Evolutionary conservation across 2,797 vertebrate species (phyloP), one percentile per base, ranked within the genome.

Genomic region (Sphenodon punctatus): DNA sequence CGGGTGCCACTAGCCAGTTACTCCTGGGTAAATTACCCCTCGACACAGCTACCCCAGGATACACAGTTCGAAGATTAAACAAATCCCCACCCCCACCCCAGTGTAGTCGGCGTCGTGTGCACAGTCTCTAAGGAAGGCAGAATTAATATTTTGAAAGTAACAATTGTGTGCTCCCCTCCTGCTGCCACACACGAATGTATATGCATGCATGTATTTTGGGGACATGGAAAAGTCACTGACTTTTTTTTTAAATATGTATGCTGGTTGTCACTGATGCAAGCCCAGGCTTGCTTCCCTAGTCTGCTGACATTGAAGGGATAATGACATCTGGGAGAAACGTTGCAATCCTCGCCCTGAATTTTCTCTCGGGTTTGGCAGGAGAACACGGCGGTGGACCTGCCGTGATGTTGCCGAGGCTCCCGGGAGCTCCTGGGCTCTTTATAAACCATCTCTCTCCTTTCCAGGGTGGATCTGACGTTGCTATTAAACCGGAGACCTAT

Each of bases 251-350:
- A 30, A 7, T 27, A 42, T 39, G 32, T 83, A 70, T 46, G 27
- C 22, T 38, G 14, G 7, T 11, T 17, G 43, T 11, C 2, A 0
- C 60, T 49, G 3, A 4, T 65, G 84, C 25, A 19, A 67, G 70
- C 39, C 67, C 84, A 49, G 67, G 59, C 78, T 87, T 46, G 77
- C 87, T 89, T 84, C 91, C 87, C 70, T 84, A 73, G 49, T 79
- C 71, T 75, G 45, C 53, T 49, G 65, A 85, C 76, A 43, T 46
- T 30, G 61, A 86, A 75, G 68, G n/a, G 46, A 79, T 49, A 49
- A 86, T 70, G 39, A 59, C 41, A 55, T 49, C 56, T n/a, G 56
- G 75, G 4, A 55, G 53, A 58, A 36, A 53, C 69, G 36, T 23
- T 30, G 38, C 67, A 59, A 55, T 25, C 60, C 39, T 2, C 1